These are phyloP conservation scores for Tupaia chinensis DNA, from an alignment of 2,113 vertebrate genomes.

Conservation along the genomic window DNA sequence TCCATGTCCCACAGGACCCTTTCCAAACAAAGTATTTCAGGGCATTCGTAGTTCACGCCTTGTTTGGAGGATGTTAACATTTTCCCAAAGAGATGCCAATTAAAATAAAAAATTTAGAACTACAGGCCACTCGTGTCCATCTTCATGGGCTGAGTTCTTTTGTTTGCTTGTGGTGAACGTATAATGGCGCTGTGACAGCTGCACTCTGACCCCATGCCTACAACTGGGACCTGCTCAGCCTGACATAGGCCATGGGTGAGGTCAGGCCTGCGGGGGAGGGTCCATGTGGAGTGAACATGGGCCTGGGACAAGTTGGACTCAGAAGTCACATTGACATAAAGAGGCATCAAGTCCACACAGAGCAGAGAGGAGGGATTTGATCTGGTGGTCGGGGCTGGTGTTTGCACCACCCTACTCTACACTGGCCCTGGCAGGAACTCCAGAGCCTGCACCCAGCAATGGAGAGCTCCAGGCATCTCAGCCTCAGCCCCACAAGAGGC, in stretches of 20 bases:
- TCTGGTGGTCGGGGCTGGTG: background rate
- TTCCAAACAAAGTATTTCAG: conserved; percentile 71
- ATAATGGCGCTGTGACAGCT: background rate
- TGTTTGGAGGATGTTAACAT: conserved; percentile 40
- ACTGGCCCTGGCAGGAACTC: background rate
- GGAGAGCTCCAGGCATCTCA: background rate
- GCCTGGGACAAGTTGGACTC: background rate
- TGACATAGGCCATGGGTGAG: background rate
- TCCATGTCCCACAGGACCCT: conserved; percentile 66
- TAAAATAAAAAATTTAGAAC: conserved; percentile 76
- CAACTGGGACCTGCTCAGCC: background rate
- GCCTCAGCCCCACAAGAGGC: too few species aligned
- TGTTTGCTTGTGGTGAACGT: conserved; percentile 37
- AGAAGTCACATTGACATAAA: background rate
- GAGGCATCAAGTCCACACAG: background rate
- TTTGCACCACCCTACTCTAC: background rate
- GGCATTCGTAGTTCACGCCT: conserved; percentile 71
- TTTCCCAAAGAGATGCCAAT: conserved; percentile 81
- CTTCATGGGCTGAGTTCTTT: background rate
- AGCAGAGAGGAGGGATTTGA: background rate
- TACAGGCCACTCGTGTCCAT: background rate
- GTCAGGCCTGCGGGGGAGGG: background rate
- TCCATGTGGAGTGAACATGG: background rate
- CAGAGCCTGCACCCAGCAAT: fast-evolving
- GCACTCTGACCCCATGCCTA: background rate